Conservation (phyloP, 35 echinoderm and acorn worm species). For the Lytechinus variegatus region DNA sequence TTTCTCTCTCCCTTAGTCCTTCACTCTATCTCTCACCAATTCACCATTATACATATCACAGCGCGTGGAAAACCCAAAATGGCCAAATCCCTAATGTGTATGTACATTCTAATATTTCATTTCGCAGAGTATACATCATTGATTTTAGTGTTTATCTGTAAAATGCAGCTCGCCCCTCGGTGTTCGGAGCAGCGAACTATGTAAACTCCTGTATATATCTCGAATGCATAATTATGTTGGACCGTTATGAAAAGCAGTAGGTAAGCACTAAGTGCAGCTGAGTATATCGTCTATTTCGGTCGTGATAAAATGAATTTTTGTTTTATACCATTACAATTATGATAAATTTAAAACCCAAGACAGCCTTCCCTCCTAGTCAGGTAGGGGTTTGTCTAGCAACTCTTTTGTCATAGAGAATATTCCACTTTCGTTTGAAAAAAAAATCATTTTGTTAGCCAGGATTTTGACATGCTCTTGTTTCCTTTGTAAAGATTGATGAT, state of each 20-base stretch:
- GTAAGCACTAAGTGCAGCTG: background rate
- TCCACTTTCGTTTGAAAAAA: no score
- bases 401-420: no score
- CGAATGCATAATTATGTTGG: background rate
- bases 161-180: background rate
- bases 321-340: background rate
- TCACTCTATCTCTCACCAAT: no score
- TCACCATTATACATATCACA: conserved; percentile 32
- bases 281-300: background rate
- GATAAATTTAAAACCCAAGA: no score
- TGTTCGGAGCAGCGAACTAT: background rate
- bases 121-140: conserved; percentile 11
- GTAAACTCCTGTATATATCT: background rate
- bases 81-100: conserved; percentile 50
- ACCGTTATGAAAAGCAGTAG: background rate
- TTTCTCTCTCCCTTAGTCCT: background rate
- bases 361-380: no score
- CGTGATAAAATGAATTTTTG: background rate
- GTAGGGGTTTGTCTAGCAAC: background rate
- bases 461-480: no score
- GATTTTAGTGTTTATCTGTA: conserved; percentile 25
- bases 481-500: no score
- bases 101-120: conserved; percentile 49
- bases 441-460: no score
- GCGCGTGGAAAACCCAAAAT: background rate